These are phyloP conservation scores for Amaurobius ferox DNA, from an alignment of 2,888 invertebrate species.

Conservation along the genomic window DNA sequence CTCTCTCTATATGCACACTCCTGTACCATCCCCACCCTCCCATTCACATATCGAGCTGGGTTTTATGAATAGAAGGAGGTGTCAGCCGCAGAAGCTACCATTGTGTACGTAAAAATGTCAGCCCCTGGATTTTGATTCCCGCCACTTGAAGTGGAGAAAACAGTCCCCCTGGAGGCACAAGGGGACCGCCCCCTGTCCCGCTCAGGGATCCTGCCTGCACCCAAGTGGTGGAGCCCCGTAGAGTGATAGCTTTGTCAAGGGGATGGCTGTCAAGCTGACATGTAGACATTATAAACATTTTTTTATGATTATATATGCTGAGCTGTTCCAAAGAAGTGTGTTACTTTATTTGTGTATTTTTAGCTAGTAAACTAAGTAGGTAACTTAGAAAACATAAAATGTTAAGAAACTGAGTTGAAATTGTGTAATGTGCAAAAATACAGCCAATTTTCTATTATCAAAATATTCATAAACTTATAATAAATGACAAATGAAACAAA, in stretches of 20 bases:
- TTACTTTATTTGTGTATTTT: too few relatives aligned
- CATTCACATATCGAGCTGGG: background rate
- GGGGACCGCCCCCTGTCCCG: constrained; percentile 12
- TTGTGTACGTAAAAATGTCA: constrained; percentile 20
- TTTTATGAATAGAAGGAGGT: constrained; percentile 37
- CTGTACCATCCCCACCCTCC: background rate
- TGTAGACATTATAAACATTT: background rate
- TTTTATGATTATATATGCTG: too few relatives aligned
- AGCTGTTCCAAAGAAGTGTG: too few relatives aligned
- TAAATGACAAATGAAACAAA: too few relatives aligned
- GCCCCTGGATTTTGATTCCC: constrained; percentile 46
- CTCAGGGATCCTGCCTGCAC: background rate
- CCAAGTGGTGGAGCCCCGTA: background rate
- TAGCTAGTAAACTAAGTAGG: too few relatives aligned
- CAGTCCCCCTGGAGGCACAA: constrained; percentile 5
- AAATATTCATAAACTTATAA: too few relatives aligned
- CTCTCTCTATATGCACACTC: background rate
- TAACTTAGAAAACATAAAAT: too few relatives aligned
- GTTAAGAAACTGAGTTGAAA: too few relatives aligned
- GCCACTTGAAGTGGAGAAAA: constrained; percentile 49
- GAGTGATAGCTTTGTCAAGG: constrained; percentile 26
- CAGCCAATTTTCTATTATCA: too few relatives aligned
- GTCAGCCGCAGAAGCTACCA: constrained; percentile 28
- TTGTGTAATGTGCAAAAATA: too few relatives aligned
- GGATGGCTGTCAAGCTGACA: background rate